These are phyloP conservation scores for Podarcis raffonei DNA, from an alignment of 2,113 vertebrate species.

Conservation along the genomic window DNA sequence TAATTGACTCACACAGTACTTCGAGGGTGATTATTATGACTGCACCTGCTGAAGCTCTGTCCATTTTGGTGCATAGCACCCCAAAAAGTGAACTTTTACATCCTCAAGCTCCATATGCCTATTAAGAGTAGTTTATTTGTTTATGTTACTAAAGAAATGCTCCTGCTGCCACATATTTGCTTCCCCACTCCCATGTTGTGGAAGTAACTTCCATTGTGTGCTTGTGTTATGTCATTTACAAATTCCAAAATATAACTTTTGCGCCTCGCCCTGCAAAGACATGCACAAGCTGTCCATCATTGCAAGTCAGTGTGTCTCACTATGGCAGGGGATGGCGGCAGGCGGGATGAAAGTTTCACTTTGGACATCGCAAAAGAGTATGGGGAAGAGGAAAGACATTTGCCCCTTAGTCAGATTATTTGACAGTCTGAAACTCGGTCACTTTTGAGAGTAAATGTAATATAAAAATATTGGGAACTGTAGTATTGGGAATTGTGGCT, in stretches of 20 bases:
- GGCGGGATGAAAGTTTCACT: neutral
- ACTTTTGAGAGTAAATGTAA: neutral
- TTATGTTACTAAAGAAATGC: neutral
- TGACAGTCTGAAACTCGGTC: neutral
- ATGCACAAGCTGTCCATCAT: neutral
- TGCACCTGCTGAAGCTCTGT: neutral
- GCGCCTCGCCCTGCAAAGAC: neutral
- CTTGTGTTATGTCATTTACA: neutral
- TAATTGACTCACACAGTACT: neutral
- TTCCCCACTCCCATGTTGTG: neutral
- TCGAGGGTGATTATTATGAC: neutral
- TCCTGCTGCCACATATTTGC: neutral
- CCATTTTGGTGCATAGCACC: neutral
- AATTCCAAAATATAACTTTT: neutral
- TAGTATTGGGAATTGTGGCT: too few species aligned
- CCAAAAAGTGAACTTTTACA: neutral
- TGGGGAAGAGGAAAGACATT: neutral
- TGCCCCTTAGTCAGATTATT: neutral
- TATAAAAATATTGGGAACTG: neutral
- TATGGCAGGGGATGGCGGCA: fast-evolving
- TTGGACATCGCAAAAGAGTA: neutral
- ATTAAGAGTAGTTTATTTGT: too few species aligned
- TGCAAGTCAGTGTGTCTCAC: neutral
- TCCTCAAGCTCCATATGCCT: too few species aligned
- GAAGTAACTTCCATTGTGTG: neutral